These are phyloP conservation scores for Hermetia illucens DNA, from an alignment of 1,140 invertebrate genomes.

Conservation along the genomic window DNA sequence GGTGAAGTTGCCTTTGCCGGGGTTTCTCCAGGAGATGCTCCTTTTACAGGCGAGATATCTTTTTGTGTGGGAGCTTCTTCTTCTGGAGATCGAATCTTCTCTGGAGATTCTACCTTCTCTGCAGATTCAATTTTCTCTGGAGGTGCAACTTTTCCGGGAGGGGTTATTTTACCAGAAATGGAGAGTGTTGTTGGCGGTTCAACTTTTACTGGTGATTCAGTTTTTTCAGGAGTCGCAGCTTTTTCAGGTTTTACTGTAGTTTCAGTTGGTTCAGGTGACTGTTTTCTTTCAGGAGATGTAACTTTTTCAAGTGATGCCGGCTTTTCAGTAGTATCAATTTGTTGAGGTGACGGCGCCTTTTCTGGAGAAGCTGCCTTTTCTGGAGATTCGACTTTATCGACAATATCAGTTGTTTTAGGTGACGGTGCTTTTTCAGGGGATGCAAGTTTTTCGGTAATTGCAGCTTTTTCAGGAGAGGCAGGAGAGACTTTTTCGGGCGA, in stretches of 20 bases:
- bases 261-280: background rate
- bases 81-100: too few species aligned
- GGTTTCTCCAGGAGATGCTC: constrained; percentile 1
- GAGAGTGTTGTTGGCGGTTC: too few species aligned
- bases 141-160: too few species aligned
- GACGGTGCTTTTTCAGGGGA: background rate
- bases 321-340: background rate
- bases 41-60: too few species aligned
- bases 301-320: background rate
- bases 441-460: too few species aligned
- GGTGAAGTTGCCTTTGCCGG: constrained; percentile 3
- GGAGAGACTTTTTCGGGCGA: too few species aligned
- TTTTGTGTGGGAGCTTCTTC: background rate
- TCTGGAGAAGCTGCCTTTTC: background rate
- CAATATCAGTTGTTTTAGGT: background rate
- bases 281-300: background rate
- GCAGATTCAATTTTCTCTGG: too few species aligned
- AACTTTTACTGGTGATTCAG: too few species aligned
- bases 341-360: background rate
- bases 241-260: background rate
- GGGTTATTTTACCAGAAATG: too few species aligned
- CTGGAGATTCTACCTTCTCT: too few species aligned
- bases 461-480: too few species aligned
- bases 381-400: too few species aligned
- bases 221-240: background rate